These are phyloP conservation scores for Chinchilla lanigera DNA, from an alignment of 2,113 vertebrate species.

Conservation along the genomic window DNA sequence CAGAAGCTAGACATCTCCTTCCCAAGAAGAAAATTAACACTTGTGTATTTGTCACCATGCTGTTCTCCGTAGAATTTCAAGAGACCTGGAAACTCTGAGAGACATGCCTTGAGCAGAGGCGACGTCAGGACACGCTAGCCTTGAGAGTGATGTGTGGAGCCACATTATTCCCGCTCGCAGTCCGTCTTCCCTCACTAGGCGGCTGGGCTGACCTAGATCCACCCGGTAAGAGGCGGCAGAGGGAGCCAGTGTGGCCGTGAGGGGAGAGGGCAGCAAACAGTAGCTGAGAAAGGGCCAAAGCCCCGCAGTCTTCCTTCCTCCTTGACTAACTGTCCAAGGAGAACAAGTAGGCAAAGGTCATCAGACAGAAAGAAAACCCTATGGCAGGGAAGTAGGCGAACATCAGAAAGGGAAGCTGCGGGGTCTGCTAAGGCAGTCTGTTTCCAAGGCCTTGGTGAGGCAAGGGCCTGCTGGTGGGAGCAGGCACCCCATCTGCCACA, in stretches of 20 bases:
- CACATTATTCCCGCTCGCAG: not conserved
- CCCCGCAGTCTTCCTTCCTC: not conserved
- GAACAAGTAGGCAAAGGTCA: not conserved
- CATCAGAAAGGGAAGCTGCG: not conserved
- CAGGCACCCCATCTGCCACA: not conserved
- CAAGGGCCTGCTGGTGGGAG: not conserved
- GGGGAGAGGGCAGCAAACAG: not conserved
- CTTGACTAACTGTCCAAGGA: not conserved
- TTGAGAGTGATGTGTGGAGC: not conserved
- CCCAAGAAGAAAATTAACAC: not conserved
- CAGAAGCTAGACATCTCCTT: not conserved
- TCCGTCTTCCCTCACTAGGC: not conserved
- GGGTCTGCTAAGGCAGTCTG: not conserved
- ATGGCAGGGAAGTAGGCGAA: not conserved
- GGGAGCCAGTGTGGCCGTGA: not conserved
- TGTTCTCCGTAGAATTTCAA: not conserved
- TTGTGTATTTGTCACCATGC: not conserved
- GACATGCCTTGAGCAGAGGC: not conserved
- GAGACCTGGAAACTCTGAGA: not conserved
- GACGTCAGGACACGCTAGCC: accelerated
- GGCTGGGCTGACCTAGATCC: not conserved
- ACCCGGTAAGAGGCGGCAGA: not conserved
- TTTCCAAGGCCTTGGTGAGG: not conserved
- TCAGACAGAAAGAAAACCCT: not conserved
- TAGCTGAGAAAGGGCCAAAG: not conserved